phyloP scores from a whole-genome alignment of 2,888 invertebrate genomes.

The Kryphioiulus occultus region DNA sequence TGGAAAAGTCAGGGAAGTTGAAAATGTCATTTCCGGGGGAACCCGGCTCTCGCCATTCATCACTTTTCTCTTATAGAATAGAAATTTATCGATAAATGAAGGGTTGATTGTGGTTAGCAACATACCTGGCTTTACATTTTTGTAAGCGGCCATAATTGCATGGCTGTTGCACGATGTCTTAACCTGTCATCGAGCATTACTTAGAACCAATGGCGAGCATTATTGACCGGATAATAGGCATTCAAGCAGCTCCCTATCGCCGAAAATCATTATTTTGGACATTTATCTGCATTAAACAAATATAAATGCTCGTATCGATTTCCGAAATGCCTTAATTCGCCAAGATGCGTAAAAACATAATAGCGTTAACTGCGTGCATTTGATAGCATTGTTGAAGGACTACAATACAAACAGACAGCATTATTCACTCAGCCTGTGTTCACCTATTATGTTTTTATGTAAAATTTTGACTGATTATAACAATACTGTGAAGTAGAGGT shows the following conservation, averaged over 20 bases:
- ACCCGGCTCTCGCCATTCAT: too few species aligned
- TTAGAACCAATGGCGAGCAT: background rate
- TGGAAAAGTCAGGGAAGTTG: too few species aligned
- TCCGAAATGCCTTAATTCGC: background rate
- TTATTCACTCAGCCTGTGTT: background rate
- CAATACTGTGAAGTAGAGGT: background rate
- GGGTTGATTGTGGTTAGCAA: background rate
- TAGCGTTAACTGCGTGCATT: background rate
- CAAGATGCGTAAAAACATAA: background rate
- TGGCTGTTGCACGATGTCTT: background rate
- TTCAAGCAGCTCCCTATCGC: background rate
- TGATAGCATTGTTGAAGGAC: background rate
- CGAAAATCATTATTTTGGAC: background rate
- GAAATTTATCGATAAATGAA: background rate
- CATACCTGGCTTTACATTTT: background rate
- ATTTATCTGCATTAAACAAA: slow-evolving; percentile 35
- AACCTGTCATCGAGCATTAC: background rate
- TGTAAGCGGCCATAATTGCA: background rate
- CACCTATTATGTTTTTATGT: background rate
- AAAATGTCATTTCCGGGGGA: too few species aligned
- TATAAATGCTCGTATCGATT: background rate
- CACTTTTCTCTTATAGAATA: too few species aligned
- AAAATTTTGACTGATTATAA: background rate
- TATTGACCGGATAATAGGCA: background rate
- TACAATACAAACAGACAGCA: slow-evolving; percentile 4